Base-by-base conservation (phyloP, 2,113 vertebrate genomes). In the Bufo bufo region DNA sequence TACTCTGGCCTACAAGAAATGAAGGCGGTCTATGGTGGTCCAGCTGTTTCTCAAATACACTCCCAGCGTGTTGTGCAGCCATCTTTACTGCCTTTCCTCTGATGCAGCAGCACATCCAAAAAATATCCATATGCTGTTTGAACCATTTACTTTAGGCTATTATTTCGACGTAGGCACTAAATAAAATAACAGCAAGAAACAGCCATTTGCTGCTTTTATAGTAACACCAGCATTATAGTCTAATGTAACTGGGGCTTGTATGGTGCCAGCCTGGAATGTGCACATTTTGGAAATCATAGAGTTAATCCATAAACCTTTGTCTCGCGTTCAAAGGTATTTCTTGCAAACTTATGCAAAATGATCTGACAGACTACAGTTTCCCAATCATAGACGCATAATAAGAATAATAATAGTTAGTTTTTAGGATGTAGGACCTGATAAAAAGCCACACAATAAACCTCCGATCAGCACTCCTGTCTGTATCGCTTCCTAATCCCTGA, bases 41-140 rank as follows among this genome's bases (percentile, higher is more conserved):
- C 65, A 84, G 82, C 82, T 84, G 80, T 49, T 52, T 43, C 16
- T n/a, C 17, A 45, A 83, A 23, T 69, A 66, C 4, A 66, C 13
- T 52, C 7, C 10, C 45, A 50, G 20, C 20, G n/a, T 23, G 54
- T 14, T 65, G 3, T 63, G 33, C 50, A 52, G 43, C 52, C 77
- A 16, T 47, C n/a, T 71, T 71, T 47, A 33, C 58, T 78, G 33
- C 12, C 56, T 20, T 47, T 43, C 56, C 63, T 80, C 20, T 80
- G 6, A 59, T 56, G 23, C 8, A 59, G 13, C 23, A 6, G n/a
- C 43, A 45, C 78, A 59, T 80, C 54, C 23, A 59, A 17, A 82
- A 65, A 10, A 7, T 65, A 65, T 45, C n/a, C 52, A 80, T 33
- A 1, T 80, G 77, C 6, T 10, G 6, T 58, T 19, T n/a, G 14